These are phyloP conservation scores for Ia io DNA, from an alignment of 2,113 vertebrate species.

Conservation along the genomic window DNA sequence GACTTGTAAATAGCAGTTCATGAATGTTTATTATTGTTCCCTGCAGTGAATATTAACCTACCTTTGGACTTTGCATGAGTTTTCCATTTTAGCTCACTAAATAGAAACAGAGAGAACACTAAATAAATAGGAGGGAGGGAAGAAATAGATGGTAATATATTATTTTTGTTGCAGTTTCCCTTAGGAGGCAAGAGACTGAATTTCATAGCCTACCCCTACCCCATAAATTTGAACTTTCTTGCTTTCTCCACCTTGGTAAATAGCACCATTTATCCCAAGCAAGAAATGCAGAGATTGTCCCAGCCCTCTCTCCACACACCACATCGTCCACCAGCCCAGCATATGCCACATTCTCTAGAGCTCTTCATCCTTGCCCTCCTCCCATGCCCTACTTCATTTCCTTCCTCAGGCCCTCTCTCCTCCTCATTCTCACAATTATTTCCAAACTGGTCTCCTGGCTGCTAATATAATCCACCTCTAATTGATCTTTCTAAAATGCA, in stretches of 20 bases:
- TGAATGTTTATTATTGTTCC: background rate
- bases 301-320: background rate
- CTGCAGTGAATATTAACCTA: background rate
- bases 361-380: background rate
- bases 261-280: background rate
- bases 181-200: background rate
- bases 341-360: background rate
- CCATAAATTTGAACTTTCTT: background rate
- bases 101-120: background rate
- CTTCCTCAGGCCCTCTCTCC: background rate
- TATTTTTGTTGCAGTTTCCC: background rate
- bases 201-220: background rate
- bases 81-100: background rate
- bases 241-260: background rate
- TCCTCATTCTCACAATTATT: background rate
- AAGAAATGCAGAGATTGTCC: background rate
- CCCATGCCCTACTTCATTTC: background rate
- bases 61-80: background rate
- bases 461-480: background rate
- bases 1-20: background rate
- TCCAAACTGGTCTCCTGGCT: background rate
- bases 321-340: background rate
- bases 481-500: background rate
- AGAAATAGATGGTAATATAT: background rate
- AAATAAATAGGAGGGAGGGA: background rate